Percentiles rank a stretch among this genome's conserved stretches.
phyloP scores from a whole-genome alignment of 2,888 invertebrate species.

The Malachius bipustulatus region DNA sequence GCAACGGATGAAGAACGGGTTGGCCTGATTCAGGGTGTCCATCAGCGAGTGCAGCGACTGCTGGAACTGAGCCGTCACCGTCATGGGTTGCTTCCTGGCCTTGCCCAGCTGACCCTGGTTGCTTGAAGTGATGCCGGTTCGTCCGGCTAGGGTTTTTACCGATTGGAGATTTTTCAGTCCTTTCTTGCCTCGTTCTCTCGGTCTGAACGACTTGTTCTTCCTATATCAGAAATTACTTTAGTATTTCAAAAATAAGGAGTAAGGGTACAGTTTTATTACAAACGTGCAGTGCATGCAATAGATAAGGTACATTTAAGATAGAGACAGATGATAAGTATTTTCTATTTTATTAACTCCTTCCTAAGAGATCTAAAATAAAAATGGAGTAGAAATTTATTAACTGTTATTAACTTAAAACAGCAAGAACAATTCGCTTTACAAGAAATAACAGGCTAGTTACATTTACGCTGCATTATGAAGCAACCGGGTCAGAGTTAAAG shows the following conservation, averaged over 20 bases:
- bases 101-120: constrained; percentile 41
- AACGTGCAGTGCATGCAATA: constrained; percentile 7
- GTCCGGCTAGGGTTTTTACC: constrained; percentile 79
- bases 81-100: constrained; percentile 77
- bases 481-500: too few relatives aligned
- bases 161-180: constrained; percentile 84
- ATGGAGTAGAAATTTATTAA: too few relatives aligned
- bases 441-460: too few relatives aligned
- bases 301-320: too few relatives aligned
- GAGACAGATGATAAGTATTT: too few relatives aligned
- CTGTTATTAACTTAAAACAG: too few relatives aligned
- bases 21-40: constrained; percentile 85
- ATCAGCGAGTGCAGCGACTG: constrained; percentile 83
- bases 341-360: too few relatives aligned
- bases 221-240: too few relatives aligned
- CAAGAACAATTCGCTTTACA: too few relatives aligned
- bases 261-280: neutral
- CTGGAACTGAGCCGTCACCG: constrained; percentile 91
- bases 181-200: constrained; percentile 74
- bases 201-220: constrained; percentile 80
- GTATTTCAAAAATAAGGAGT: constrained; percentile 5
- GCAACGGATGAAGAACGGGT: constrained; percentile 79
- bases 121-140: constrained; percentile 49
- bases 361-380: too few relatives aligned
- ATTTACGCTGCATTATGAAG: too few relatives aligned